Evolutionary conservation across 2,888 invertebrate species (phyloP), one percentile per base, ranked within the genome.

Genomic region (Artemia sinica): DNA sequence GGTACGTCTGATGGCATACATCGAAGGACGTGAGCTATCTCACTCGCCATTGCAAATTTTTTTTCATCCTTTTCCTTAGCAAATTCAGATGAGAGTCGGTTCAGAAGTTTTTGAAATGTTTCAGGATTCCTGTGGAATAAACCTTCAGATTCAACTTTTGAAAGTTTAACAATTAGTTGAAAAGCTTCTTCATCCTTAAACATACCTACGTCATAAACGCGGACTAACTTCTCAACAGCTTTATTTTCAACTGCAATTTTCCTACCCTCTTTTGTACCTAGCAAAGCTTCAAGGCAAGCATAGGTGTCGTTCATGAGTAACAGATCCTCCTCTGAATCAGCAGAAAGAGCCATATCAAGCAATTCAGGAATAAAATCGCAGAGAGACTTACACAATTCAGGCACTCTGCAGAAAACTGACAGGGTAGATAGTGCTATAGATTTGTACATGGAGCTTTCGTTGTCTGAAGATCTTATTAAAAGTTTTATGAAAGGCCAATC

Each of bases 131-230:
- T 58, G 10, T 58, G 63, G 28, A 58, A 58, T 18, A 58, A 28
- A 18, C 63, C 63, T 58, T 58, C 63, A 1, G n/a, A 28, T 58
- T 58, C 63, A 58, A 18, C n/a, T 28, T 58, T 58, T 8, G 63
- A 58, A n/a, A 58, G 63, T 58, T 58, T 58, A 11, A 58, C 63
- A 58, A 58, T 58, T 6, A 68, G 49, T 12, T 51, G 65, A 51
- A 91, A 79, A 0, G 91, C 91, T 77, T 91, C 89, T 75, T 92
- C 92, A 1, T 89, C 89, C 77, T 91, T 89, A 75, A 91, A 91
- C 77, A 89, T 88, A 77, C 89, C 90, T 72, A 88, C 87, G 0
- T 88, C 84, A 77, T 91, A 92, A 72, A 91, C 88, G 50, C 74
- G 73, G 50, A 74, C 73, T 41, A 77, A 73, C 66, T 86, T 88